A percentile compares a stretch with the other conserved stretches of the same genome.
Evolutionary conservation across 2,888 invertebrate species (phyloP).

Genomic region (Silvanus unidentatus): DNA sequence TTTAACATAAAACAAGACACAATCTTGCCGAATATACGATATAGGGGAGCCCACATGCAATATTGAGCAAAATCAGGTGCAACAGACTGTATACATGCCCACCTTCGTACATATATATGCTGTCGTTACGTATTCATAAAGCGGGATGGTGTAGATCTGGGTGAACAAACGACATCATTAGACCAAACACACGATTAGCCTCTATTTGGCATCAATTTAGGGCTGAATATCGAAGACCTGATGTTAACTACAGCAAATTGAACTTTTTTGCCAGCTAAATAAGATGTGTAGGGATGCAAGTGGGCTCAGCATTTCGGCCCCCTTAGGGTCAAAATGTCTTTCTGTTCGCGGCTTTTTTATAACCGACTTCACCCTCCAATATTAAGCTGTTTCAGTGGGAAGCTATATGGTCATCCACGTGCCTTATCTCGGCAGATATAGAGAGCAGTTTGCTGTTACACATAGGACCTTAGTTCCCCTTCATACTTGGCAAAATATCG

Average conservation of each 20-base stretch:
- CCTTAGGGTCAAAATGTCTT: constrained; percentile 40
- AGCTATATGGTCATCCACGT: constrained; percentile 22
- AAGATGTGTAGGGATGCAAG: constrained; percentile 31
- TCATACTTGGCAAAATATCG: constrained; percentile 23
- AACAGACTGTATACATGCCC: constrained; percentile 16
- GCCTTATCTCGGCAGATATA: constrained; percentile 26
- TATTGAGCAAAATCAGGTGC: constrained; percentile 10
- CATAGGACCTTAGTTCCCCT: constrained; percentile 5
- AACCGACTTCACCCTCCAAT: constrained; percentile 29
- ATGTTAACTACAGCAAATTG: constrained; percentile 41
- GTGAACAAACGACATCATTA: constrained; percentile 34
- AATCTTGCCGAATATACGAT: no score
- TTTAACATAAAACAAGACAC: no score
- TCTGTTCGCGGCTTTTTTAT: constrained; percentile 41
- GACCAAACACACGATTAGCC: constrained; percentile 15
- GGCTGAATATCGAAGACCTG: constrained; percentile 22
- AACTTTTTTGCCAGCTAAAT: constrained; percentile 16
- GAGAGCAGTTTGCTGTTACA: constrained; percentile 24
- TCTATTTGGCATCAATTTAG: constrained; percentile 16
- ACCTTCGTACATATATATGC: constrained; percentile 27
- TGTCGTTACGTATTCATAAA: constrained; percentile 35
- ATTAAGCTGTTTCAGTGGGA: constrained; percentile 28
- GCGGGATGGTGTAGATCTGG: constrained; percentile 27
- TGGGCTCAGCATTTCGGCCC: constrained; percentile 17
- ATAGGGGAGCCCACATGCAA: constrained; percentile 6